phyloP scores from a whole-genome alignment of 2,797 vertebrate genomes.

The Falco berigora region DNA sequence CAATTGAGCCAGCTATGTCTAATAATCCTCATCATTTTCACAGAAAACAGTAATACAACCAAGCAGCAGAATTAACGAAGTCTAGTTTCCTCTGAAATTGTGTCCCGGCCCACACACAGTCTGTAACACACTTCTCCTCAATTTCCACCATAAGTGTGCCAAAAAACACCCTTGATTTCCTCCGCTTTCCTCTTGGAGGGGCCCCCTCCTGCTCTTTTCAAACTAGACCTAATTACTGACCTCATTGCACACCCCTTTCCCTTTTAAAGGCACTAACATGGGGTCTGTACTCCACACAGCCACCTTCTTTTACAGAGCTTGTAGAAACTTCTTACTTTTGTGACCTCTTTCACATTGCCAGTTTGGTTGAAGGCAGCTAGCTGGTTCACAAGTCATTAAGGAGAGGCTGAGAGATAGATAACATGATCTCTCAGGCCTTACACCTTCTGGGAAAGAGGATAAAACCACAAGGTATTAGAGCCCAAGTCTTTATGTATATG shows the following conservation, averaged over 20 bases:
- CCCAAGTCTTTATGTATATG: not conserved
- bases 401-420: not conserved
- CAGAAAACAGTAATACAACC: not conserved
- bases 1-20: not conserved
- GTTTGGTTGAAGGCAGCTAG: not conserved
- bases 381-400: not conserved
- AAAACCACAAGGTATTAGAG: not conserved
- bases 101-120: not conserved
- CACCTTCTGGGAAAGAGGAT: conserved; percentile 4
- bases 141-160: not conserved
- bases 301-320: not conserved
- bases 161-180: not conserved
- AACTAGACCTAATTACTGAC: not conserved
- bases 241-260: not conserved
- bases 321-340: not conserved
- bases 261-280: not conserved
- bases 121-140: conserved; percentile 1
- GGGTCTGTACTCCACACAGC: not conserved
- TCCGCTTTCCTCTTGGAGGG: not conserved
- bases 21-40: not conserved
- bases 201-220: not conserved
- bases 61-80: not conserved
- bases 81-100: conserved; percentile 2
- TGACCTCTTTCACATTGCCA: not conserved
- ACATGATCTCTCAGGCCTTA: not conserved